Evolutionary conservation across 2,888 invertebrate species (phyloP), one percentile per base, ranked within the genome.

Genomic region (Torymus tubicola): DNA sequence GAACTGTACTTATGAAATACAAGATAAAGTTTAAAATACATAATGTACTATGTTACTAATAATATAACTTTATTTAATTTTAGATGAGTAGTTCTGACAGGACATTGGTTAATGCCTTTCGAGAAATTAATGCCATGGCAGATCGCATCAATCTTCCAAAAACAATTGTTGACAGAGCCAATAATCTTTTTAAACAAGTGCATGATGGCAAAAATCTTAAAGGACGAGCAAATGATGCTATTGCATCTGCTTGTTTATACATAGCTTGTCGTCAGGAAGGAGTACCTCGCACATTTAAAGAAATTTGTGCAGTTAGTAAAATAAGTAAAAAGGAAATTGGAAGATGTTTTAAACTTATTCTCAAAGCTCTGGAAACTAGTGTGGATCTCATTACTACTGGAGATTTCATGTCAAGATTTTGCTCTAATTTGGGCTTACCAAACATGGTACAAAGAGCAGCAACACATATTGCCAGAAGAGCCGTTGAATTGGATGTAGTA

Each of bases 301-400:
- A 99, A 93, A 99, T 99, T 82, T 99, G 99, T 91, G 99, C 99
- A 0, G 98, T 99, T 71, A 99, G 99, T 89, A 98, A 98, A 92
- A 98, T 99, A 79, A 98, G 99, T 87, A 99, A 99, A 92, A 98
- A 99, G 88, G 99, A 99, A 92, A 99, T 99, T 81, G 99, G 99
- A 0, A 93, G 99, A 84, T 99, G 99, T 90, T 99, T 99, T 91
- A 99, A 99, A 89, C 91, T 99, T 61, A 99, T 99, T 81, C 92
- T 99, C 58, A 98, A 98, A 90, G 98, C 97, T 0, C 92, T 99
- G 72, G 98, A 99, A 90, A 99, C 99, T 0, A 98, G 97, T 53
- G 98, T 99, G 10, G 98, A 99, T 89, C 94, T 98, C 78, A 99
- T 99, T 80, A 99, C 99, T 0, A 99, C 99, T 0, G 98, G 97